A percentile compares a stretch with the other conserved stretches of the same genome.
Evolutionary conservation across 2,888 invertebrate species (phyloP).

Genomic region (Cephus nigrinus): DNA sequence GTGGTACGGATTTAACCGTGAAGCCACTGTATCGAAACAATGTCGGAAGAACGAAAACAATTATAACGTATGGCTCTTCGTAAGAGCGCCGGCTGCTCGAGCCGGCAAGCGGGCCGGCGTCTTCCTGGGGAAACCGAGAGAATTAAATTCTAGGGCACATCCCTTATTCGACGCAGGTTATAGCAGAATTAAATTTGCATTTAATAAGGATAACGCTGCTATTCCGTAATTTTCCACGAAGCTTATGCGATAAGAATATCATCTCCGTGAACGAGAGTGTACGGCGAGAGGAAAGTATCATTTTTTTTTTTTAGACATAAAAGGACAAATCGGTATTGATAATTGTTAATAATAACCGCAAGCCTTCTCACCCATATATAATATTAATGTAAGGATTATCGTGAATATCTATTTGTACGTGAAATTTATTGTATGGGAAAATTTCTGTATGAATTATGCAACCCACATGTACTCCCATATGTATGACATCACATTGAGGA

Average conservation of each 20-base stretch:
- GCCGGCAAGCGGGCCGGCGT: neutral
- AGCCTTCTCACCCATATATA: neutral
- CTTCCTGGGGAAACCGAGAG: neutral
- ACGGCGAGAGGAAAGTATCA: neutral
- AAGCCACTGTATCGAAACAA: slow-evolving; percentile 20
- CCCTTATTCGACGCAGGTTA: neutral
- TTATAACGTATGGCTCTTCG: slow-evolving; percentile 13
- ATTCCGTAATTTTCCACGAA: neutral
- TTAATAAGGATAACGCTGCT: neutral
- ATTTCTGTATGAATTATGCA: neutral
- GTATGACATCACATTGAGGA: neutral
- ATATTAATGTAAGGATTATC: neutral
- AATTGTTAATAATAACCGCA: neutral
- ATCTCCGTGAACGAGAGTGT: neutral
- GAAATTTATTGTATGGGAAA: neutral
- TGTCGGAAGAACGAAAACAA: slow-evolving; percentile 19
- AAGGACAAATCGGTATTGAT: neutral
- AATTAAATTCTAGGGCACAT: neutral
- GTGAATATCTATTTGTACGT: neutral
- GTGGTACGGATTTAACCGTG: slow-evolving; percentile 2
- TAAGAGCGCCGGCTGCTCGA: neutral
- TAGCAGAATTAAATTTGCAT: neutral
- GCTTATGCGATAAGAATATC: neutral
- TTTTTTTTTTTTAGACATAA: neutral
- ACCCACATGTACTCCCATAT: neutral